Base-by-base conservation (phyloP, 2,888 invertebrate genomes). In the Platycheirus rosarum region DNA sequence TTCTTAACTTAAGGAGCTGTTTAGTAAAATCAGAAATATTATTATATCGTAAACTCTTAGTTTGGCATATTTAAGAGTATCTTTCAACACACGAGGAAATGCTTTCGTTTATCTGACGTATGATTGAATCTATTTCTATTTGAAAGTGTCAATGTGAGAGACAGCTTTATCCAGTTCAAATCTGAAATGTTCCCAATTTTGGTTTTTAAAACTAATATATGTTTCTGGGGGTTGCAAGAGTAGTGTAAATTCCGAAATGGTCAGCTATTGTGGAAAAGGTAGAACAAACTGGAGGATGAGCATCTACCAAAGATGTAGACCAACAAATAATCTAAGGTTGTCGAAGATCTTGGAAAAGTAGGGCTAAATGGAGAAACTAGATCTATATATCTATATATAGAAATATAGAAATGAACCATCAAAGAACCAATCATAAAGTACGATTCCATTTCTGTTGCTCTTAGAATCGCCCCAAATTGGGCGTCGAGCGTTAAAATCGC, bases 131-230 rank as follows among this genome's bases (percentile, higher is more conserved):
- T 40, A 57, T 57, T 57, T 57, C 40, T 57, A n/a, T 9, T 5
- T 42, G 5, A 26, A 26, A 57, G 26, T 26, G 26, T 13, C 14
- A 14, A 60, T n/a, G 0, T 26, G 57, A 9, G 42, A 60, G 13
- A 57, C 1, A 7, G 23, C 8, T 8, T 42, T 57, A 26, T 57
- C 40, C 23, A 60, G 14, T 9, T 26, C 26, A 60, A 23, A 14
- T 26, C 57, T 20, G 11, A 60, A 44, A 29, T 13, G 4, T 29
- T 60, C 26, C 26, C 42, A 44, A 16, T 60, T 29, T 3, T 40
- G 40, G 1, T 60, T 42, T 42, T 60, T 42, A 13, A 42, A 60
- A 23, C 57, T n/a, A n/a, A n/a, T n/a, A n/a, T n/a, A n/a, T n/a
- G n/a, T n/a, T n/a, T n/a, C n/a, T n/a, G n/a, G n/a, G 5, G 16